Conservation (phyloP, 2,797 vertebrate genomes). For the Erpetoichthys calabaricus region DNA sequence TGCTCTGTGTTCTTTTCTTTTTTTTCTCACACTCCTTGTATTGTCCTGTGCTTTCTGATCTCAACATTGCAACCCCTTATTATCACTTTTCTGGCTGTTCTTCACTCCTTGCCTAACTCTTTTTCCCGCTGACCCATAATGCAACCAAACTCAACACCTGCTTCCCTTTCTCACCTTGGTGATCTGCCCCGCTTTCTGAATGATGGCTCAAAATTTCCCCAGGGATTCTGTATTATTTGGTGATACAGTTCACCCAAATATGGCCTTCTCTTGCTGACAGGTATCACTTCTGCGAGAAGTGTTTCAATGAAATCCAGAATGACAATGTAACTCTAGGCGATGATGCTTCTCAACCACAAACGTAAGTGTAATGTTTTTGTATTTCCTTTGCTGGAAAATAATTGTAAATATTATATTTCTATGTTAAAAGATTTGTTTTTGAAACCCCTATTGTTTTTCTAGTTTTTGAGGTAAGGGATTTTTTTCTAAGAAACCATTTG, state of each 20-base stretch:
- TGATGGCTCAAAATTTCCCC: conserved; percentile 59
- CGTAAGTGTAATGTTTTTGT: conserved; percentile 58
- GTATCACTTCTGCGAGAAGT: conserved; percentile 99
- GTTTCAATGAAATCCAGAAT: conserved; percentile 98
- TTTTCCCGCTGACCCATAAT: conserved; percentile 61
- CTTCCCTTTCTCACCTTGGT: conserved; percentile 49
- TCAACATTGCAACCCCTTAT: conserved; percentile 66
- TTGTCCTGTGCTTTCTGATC: conserved; percentile 60
- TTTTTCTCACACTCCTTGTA: conserved; percentile 49
- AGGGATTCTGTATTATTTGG: conserved; percentile 51
- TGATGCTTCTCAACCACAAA: conserved; percentile 92
- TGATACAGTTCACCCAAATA: conserved; percentile 59
- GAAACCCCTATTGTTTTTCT: too few relatives aligned
- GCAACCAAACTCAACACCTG: conserved; percentile 48
- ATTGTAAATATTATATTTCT: neutral
- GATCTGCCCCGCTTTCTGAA: conserved; percentile 54
- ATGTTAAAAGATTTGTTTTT: neutral
- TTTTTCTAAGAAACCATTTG: too few relatives aligned
- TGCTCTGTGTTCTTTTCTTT: conserved; percentile 62
- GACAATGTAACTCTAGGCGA: conserved; percentile 95
- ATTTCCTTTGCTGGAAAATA: neutral
- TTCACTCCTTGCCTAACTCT: conserved; percentile 40
- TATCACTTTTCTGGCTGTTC: conserved; percentile 37
- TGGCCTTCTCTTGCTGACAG: conserved; percentile 57
- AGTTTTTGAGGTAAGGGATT: too few relatives aligned